Evolutionary conservation across 2,113 vertebrate species (phyloP).

Genomic region (Sarotherodon lohbergeri): DNA sequence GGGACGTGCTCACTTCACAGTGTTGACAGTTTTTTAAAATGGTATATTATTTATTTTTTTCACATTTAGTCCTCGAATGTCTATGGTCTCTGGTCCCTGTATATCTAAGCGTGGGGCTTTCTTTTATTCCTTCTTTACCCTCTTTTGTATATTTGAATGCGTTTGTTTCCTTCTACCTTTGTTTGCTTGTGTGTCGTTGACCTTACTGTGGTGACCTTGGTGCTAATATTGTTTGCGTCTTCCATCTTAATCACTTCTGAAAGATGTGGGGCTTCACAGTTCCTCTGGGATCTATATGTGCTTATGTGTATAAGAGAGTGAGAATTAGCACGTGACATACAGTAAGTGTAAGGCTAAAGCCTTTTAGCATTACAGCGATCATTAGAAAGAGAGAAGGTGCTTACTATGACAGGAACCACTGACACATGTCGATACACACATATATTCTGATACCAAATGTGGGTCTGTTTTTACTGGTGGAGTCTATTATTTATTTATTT

Average conservation of each 20-base stretch:
- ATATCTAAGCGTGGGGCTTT: neutral
- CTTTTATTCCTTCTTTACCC: neutral
- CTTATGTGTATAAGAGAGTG: neutral
- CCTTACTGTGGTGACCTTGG: constrained; percentile 39
- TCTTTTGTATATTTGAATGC: neutral
- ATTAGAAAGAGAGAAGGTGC: constrained; percentile 40
- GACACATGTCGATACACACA: neutral
- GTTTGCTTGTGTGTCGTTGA: constrained; percentile 31
- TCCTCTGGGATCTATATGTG: constrained; percentile 32
- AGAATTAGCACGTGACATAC: neutral
- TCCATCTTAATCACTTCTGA: constrained; percentile 49
- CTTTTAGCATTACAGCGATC: constrained; percentile 48
- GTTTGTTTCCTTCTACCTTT: neutral
- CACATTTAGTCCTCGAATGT: neutral
- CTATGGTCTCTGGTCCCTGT: neutral
- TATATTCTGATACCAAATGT: neutral
- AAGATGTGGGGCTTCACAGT: constrained; percentile 21
- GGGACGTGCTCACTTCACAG: neutral
- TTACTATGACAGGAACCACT: constrained; percentile 17
- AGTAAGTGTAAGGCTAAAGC: constrained; percentile 8
- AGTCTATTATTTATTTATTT: neutral
- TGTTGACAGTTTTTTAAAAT: neutral
- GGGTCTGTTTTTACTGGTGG: neutral
- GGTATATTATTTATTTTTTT: neutral
- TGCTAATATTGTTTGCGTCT: constrained; percentile 44